phyloP scores from a whole-genome alignment of 2,113 vertebrate genomes.

The Rhinoderma darwinii region DNA sequence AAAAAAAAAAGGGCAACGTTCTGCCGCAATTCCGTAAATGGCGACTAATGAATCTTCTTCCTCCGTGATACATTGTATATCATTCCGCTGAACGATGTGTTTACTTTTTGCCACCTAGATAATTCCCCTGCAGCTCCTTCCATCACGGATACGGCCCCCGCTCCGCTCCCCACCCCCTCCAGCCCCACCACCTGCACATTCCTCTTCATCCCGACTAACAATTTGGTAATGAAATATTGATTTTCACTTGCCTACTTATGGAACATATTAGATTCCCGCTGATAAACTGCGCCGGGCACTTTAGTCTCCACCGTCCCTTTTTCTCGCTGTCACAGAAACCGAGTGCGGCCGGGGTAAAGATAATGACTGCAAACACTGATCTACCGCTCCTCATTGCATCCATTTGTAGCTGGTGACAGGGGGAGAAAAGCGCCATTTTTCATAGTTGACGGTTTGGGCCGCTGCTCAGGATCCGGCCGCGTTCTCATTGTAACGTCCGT shows the following conservation, averaged over 20 bases:
- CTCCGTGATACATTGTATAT: background rate
- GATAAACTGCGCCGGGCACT: slow-evolving; percentile 93
- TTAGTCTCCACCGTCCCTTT: slow-evolving; percentile 87
- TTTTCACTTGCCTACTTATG: slow-evolving; percentile 98
- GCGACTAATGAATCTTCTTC: background rate
- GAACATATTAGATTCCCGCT: slow-evolving; percentile 98
- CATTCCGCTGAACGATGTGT: background rate
- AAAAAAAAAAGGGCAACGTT: no score
- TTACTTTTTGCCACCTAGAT: background rate
- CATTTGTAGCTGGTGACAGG: slow-evolving; percentile 96
- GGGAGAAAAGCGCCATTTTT: slow-evolving; percentile 85
- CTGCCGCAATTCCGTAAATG: no score
- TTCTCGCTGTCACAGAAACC: slow-evolving; percentile 68
- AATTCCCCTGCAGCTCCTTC: background rate
- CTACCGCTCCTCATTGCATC: slow-evolving; percentile 85
- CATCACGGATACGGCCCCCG: slow-evolving; percentile 69
- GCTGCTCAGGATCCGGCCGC: slow-evolving; percentile 83
- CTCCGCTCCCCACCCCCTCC: slow-evolving; percentile 70
- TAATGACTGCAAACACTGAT: slow-evolving; percentile 93
- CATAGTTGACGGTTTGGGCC: slow-evolving; percentile 89
- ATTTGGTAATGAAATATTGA: slow-evolving; percentile 99
- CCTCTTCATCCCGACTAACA: slow-evolving; percentile 97
- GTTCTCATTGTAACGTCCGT: slow-evolving; percentile 86
- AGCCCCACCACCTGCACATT: slow-evolving; percentile 87
- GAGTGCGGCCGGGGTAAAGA: slow-evolving; percentile 84